Base-by-base conservation (phyloP, 1,140 invertebrate genomes). In the Drosophila burlai region DNA sequence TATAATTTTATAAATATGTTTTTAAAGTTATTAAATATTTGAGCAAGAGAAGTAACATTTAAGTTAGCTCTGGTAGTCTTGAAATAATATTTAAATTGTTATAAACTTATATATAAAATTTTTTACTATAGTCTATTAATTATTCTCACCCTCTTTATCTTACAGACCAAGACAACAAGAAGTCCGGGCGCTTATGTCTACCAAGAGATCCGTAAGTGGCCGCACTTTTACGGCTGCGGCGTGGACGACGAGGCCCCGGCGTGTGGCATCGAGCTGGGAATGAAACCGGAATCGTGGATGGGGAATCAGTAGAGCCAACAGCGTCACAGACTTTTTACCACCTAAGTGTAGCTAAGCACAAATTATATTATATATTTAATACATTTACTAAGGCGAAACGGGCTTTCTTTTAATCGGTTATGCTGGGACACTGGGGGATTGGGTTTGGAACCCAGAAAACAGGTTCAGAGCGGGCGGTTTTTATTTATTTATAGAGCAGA, bases 161-260 rank as follows among this genome's bases (percentile, higher is more conserved):
- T 75, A 2, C 57, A 92, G 91, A 92, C 91, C 0, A 85, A 77
- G 34, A 43, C 42, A 5, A 94, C 93, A 2, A 63, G 63, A 8
- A 95, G 95, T 90, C 95, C 95, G 31, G 95, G 95, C 15, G 68
- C 82, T 29, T 83, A 93, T 77, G 91, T 95, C 3, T 95, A 92
- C 62, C 84, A 78, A 6, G 92, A 93, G 79, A 87, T 94, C 18
- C 91, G 90, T 66, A 91, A 91, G 4, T 94, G 93, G 93, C 77
- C 75, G 15, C 91, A 92, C 45, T 92, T 92, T 45, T 81, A 91
- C 72, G 66, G 61, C 46, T 92, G 91, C 59, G 65, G 71, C 31
- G 74, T 73, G 61, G 57, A 77, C 6, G 57, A 77, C 6, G 55
- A 50, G 2, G 60, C 73, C 15, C 73, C 67, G 29, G 72, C 62